Evolutionary conservation across 2,888 invertebrate genomes (phyloP).

Genomic region (Pheosia gnoma): DNA sequence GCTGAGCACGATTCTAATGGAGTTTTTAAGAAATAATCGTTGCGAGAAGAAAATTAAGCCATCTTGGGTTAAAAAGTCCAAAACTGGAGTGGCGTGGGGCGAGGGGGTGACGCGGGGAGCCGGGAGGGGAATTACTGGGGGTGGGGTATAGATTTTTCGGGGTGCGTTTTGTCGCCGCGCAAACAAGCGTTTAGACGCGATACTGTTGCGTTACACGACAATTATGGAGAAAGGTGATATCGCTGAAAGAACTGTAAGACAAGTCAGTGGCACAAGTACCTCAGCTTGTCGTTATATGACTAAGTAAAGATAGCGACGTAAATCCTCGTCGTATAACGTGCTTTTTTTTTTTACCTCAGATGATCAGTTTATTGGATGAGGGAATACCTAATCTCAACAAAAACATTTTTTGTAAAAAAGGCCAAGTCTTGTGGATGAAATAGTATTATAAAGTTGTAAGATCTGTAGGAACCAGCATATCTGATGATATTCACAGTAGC

Average conservation of each 20-base stretch:
- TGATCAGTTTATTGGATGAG: too few relatives aligned
- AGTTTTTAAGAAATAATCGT: constrained; percentile 69
- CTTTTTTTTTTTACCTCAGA: too few relatives aligned
- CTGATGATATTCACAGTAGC: too few relatives aligned
- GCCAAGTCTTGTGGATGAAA: too few relatives aligned
- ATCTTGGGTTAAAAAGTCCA: constrained; percentile 79
- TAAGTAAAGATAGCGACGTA: background rate
- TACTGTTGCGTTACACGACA: constrained; percentile 32
- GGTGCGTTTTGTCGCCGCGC: constrained; percentile 58
- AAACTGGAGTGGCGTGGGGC: constrained; percentile 55
- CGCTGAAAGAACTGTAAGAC: background rate
- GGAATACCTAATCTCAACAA: too few relatives aligned
- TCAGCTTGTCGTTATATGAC: too few relatives aligned
- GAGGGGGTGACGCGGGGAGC: constrained; percentile 19
- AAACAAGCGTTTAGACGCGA: constrained; percentile 66
- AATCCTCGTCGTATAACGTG: too few relatives aligned
- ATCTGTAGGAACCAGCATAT: too few relatives aligned
- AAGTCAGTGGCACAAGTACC: too few relatives aligned
- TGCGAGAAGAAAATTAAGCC: constrained; percentile 76
- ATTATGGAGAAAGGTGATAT: background rate
- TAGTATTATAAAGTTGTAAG: too few relatives aligned
- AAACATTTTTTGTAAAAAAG: too few relatives aligned
- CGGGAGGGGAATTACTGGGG: constrained; percentile 29
- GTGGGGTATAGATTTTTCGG: constrained; percentile 69
- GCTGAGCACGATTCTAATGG: constrained; percentile 63